Evolutionary conservation across 2,888 invertebrate genomes (phyloP).

Genomic region (Andrena trimmerana): DNA sequence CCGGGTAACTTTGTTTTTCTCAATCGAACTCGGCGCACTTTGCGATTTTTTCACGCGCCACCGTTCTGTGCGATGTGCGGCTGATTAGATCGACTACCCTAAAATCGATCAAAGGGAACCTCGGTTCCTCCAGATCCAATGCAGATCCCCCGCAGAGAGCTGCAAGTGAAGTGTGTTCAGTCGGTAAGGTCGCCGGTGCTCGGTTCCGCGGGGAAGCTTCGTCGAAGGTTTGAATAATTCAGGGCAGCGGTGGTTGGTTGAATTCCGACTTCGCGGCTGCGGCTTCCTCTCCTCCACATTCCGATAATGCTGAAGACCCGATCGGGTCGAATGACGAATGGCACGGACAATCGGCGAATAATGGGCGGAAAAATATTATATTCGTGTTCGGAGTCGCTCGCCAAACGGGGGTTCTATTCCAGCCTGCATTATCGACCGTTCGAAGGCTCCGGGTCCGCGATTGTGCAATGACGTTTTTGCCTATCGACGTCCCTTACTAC

Average conservation of each 20-base stretch:
- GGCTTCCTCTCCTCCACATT: background rate
- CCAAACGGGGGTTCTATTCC: background rate
- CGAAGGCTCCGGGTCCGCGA: background rate
- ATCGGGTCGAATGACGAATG: background rate
- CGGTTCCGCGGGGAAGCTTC: background rate
- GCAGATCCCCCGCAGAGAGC: background rate
- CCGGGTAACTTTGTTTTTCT: slow-evolving; percentile 9
- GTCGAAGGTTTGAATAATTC: background rate
- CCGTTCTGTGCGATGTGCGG: background rate
- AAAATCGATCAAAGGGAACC: background rate
- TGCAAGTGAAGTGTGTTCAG: slow-evolving; percentile 6
- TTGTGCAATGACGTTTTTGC: slow-evolving; percentile 28
- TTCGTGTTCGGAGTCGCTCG: background rate
- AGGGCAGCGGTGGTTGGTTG: background rate
- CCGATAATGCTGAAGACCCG: background rate
- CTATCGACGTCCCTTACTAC: background rate
- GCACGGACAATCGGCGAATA: background rate
- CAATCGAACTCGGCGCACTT: background rate
- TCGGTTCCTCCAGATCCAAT: background rate
- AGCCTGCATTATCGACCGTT: background rate
- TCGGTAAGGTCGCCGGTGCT: background rate
- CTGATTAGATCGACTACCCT: slow-evolving; percentile 1
- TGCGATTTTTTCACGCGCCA: background rate
- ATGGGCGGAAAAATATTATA: background rate
- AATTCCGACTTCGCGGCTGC: background rate